A percentile compares a stretch with the other conserved stretches of the same genome.
Evolutionary conservation across 2,113 vertebrate species (phyloP).

Genomic region (Oryzias celebensis): DNA sequence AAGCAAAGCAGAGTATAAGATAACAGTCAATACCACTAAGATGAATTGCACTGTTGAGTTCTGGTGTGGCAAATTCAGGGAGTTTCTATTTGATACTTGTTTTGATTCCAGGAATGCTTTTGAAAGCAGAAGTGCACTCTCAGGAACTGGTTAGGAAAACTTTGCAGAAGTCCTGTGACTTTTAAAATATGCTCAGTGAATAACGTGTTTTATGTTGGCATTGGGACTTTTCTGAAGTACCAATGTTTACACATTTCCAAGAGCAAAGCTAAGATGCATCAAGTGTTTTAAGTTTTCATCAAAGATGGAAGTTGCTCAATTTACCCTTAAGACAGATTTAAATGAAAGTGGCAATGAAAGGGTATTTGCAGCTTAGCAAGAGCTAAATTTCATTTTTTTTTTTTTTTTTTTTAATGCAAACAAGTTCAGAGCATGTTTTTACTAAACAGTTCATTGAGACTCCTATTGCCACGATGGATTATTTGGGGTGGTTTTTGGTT

Average conservation of each 20-base stretch:
- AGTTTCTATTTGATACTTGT: slow-evolving; percentile 37
- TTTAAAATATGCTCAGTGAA: slow-evolving; percentile 46
- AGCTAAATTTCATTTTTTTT: slow-evolving; percentile 17
- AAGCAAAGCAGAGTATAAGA: slow-evolving; percentile 50
- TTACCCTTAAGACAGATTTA: slow-evolving; percentile 18
- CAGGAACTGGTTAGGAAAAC: slow-evolving; percentile 31
- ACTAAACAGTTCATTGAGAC: slow-evolving; percentile 61
- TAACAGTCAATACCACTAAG: slow-evolving; percentile 57
- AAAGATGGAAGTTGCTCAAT: slow-evolving; percentile 34
- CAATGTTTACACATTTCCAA: slow-evolving; percentile 34
- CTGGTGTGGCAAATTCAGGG: slow-evolving; percentile 43
- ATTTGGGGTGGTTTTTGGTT: slow-evolving; percentile 58
- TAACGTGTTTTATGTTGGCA: slow-evolving; percentile 36
- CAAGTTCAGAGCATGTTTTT: slow-evolving; percentile 42
- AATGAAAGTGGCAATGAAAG: slow-evolving; percentile 34
- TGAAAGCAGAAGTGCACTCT: slow-evolving; percentile 45
- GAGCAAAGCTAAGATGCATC: slow-evolving; percentile 17
- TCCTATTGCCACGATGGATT: slow-evolving; percentile 66
- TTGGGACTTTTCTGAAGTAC: slow-evolving; percentile 32
- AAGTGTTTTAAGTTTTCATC: slow-evolving; percentile 27
- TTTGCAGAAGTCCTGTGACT: slow-evolving; percentile 36
- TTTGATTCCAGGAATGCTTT: slow-evolving; percentile 42
- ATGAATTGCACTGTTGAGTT: slow-evolving; percentile 42
- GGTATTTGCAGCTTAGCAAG: slow-evolving; percentile 6
- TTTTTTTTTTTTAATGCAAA: slow-evolving; percentile 8